Conservation (phyloP, 2,888 invertebrate species). For the Drosophila neutralis region DNA sequence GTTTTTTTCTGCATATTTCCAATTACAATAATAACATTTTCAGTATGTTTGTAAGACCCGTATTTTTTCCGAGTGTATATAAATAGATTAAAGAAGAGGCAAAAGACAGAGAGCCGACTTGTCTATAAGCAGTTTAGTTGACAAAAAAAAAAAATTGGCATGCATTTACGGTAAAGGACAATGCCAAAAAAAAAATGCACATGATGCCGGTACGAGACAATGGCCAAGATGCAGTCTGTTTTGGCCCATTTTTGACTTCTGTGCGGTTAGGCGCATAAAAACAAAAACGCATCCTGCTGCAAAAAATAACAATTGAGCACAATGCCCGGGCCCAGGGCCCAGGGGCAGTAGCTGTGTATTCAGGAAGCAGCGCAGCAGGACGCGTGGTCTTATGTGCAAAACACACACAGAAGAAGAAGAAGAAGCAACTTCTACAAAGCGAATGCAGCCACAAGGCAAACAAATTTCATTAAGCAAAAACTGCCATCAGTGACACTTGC, state of each 20-base stretch:
- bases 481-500: constrained; percentile 53
- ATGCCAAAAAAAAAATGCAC: constrained; percentile 11
- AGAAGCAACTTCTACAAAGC: constrained; percentile 31
- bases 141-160: constrained; percentile 52
- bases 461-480: constrained; percentile 60
- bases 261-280: constrained; percentile 66
- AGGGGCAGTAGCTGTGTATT: constrained; percentile 24
- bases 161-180: constrained; percentile 43
- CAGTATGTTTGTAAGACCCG: background rate
- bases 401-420: constrained; percentile 22
- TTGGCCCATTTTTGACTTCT: constrained; percentile 74
- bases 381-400: constrained; percentile 43
- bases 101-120: constrained; percentile 19
- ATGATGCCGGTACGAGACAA: constrained; percentile 22
- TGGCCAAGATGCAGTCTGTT: constrained; percentile 32
- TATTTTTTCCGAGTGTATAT: background rate
- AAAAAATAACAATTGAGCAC: constrained; percentile 8
- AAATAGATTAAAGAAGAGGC: background rate
- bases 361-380: constrained; percentile 71
- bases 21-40: background rate
- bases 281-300: constrained; percentile 50
- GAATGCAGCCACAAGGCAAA: constrained; percentile 35
- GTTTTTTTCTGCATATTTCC: background rate
- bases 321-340: constrained; percentile 18
- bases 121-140: constrained; percentile 26